Conservation (phyloP, 1,140 invertebrate species). For the Calliphora vicina region DNA sequence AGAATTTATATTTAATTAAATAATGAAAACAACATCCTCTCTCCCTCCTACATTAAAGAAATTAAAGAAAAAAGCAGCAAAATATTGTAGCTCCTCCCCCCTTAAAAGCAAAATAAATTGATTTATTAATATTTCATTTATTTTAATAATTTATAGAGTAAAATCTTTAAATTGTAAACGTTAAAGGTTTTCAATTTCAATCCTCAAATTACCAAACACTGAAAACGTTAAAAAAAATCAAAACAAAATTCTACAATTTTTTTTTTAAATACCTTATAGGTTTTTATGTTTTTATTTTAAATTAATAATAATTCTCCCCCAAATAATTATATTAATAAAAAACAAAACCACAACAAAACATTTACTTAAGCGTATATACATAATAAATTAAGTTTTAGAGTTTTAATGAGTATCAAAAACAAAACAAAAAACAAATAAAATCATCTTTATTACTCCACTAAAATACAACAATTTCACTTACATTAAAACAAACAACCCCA, state of each 20-base stretch:
- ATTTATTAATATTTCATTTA: background rate
- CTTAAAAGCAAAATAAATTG: background rate
- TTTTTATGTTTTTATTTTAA: conserved; percentile 2
- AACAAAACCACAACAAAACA: background rate
- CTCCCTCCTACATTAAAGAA: background rate
- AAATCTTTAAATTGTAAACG: background rate
- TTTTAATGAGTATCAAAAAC: conserved; percentile 9
- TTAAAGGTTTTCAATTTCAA: background rate
- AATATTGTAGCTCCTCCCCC: background rate
- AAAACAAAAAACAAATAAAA: background rate
- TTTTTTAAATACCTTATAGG: background rate
- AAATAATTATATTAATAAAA: background rate
- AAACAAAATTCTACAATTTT: background rate
- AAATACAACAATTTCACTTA: background rate
- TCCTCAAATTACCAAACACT: background rate
- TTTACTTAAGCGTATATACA: conserved; percentile 10
- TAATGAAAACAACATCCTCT: background rate
- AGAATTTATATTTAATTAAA: conserved; percentile 17
- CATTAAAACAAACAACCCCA: background rate
- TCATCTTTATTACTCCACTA: conserved; percentile 1
- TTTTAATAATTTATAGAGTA: conserved; percentile 2
- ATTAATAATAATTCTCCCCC: background rate
- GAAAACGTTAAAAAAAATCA: background rate
- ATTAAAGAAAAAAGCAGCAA: background rate
- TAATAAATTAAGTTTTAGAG: conserved; percentile 11